Evolutionary conservation across 1,140 invertebrate species (phyloP).

Genomic region (Eufriesea mexicana): DNA sequence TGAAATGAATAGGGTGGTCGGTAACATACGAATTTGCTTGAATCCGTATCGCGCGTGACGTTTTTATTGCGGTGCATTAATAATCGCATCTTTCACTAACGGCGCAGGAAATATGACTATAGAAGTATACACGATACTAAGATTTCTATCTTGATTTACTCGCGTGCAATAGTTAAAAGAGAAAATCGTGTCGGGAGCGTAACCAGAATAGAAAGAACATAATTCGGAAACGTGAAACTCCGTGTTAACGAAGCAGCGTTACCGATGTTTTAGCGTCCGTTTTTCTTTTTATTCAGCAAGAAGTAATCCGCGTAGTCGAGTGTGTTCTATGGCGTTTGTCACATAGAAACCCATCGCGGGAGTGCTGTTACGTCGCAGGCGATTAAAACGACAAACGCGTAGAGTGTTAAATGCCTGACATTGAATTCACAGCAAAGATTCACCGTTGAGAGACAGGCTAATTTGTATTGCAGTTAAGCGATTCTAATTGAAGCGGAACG

Average conservation of each 20-base stretch:
- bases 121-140: not conserved
- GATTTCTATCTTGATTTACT: constrained; percentile 22
- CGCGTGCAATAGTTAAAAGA: constrained; percentile 24
- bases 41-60: not conserved
- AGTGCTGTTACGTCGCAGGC: not conserved
- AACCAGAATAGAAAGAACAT: constrained; percentile 31
- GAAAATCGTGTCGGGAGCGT: constrained; percentile 40
- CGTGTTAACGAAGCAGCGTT: not conserved
- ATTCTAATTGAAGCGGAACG: constrained; percentile 9
- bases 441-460: not conserved
- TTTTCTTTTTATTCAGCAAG: not conserved
- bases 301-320: not conserved
- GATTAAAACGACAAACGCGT: constrained; percentile 1
- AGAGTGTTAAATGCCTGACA: not conserved
- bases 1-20: not conserved
- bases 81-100: constrained; percentile 14
- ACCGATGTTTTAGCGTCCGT: not conserved
- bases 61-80: constrained; percentile 8
- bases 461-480: constrained; percentile 10
- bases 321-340: not conserved
- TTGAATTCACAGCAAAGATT: not conserved
- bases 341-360: not conserved
- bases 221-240: constrained; percentile 8
- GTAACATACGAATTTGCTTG: not conserved
- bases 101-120: constrained; percentile 11